Percentiles rank a stretch among this genome's conserved stretches.
Evolutionary conservation across 2,113 vertebrate genomes (phyloP).

Genomic region (Rhynchomys soricoides): DNA sequence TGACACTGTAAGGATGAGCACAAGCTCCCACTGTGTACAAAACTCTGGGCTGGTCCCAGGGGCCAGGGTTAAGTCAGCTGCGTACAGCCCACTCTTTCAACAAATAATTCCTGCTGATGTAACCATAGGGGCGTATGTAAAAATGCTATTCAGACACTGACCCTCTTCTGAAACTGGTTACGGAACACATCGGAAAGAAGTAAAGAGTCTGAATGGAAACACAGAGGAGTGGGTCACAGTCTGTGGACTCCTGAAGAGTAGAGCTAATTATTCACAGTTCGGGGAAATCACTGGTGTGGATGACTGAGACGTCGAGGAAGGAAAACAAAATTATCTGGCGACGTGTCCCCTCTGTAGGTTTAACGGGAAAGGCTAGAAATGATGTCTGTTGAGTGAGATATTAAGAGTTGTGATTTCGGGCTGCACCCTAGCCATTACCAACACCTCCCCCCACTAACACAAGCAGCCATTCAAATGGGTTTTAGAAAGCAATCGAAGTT

Average conservation of each 20-base stretch:
- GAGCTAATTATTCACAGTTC: accelerated
- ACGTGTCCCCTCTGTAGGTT: not conserved
- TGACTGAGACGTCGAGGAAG: not conserved
- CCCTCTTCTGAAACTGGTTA: accelerated
- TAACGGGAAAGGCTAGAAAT: not conserved
- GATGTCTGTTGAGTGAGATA: not conserved
- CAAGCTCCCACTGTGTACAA: accelerated
- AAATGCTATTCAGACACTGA: not conserved
- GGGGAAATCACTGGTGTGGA: accelerated
- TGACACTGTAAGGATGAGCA: not conserved
- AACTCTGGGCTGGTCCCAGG: not conserved
- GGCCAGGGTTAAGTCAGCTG: not conserved
- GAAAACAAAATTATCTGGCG: too few relatives aligned
- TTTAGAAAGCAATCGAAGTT: not conserved
- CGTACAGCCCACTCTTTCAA: accelerated
- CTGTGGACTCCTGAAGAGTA: accelerated
- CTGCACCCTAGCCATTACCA: not conserved
- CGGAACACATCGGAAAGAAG: accelerated
- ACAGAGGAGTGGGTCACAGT: accelerated
- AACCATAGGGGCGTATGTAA: not conserved
- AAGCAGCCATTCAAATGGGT: not conserved
- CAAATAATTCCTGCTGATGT: not conserved
- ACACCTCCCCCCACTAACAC: not conserved
- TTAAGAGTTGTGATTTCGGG: not conserved
- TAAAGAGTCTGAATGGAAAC: too few relatives aligned